A percentile compares a stretch with the other conserved stretches of the same genome.
Conservation (phyloP, 2,797 vertebrate genomes). For the Molossus alvarezi region DNA sequence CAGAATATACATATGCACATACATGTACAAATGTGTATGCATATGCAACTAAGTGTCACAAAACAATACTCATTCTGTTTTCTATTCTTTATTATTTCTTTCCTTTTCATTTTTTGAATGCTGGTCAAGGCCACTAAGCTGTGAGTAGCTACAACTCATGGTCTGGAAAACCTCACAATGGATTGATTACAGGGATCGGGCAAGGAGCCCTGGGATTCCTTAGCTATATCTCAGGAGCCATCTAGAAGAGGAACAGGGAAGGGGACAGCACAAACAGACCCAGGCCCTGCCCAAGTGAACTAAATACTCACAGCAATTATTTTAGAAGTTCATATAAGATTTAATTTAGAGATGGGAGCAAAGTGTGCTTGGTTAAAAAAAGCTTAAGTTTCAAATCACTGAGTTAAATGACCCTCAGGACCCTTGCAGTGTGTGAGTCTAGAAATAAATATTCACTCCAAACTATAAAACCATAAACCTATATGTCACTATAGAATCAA, state of each 20-base stretch:
- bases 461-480: slow-evolving; percentile 56
- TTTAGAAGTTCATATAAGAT: background rate
- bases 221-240: background rate
- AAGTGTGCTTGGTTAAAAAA: slow-evolving; percentile 29
- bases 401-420: slow-evolving; percentile 49
- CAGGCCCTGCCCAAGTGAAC: background rate
- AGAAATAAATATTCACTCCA: slow-evolving; percentile 70
- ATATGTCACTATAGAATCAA: slow-evolving; percentile 48
- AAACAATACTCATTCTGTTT: slow-evolving; percentile 58
- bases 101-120: slow-evolving; percentile 47
- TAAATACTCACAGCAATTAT: background rate
- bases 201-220: background rate
- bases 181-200: background rate
- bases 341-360: background rate
- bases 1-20: slow-evolving; percentile 47
- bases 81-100: slow-evolving; percentile 22
- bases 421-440: slow-evolving; percentile 30
- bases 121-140: background rate
- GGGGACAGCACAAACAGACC: background rate
- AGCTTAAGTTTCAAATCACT: slow-evolving; percentile 43
- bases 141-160: background rate
- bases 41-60: slow-evolving; percentile 54
- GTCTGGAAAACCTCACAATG: background rate
- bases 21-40: background rate
- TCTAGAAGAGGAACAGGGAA: background rate